Conservation (phyloP, 2,797 vertebrate species). For the Eospalax fontanierii region DNA sequence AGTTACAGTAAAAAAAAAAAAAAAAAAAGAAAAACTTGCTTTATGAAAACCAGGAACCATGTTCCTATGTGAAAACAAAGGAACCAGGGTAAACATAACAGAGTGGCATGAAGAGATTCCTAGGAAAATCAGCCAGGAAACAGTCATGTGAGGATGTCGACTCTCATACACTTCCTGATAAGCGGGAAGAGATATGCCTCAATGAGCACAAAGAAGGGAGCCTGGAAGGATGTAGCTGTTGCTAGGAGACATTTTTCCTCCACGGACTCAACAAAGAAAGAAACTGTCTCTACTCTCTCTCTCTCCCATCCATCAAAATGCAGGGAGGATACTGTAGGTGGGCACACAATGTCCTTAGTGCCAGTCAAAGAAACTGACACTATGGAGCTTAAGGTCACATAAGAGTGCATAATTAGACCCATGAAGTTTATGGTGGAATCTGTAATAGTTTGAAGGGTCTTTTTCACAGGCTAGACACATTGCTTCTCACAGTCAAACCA, state of each 20-base stretch:
- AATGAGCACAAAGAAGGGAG: neutral
- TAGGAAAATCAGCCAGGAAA: constrained; percentile 5
- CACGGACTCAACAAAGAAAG: neutral
- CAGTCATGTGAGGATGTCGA: neutral
- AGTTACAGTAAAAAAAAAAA: neutral
- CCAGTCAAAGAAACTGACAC: neutral
- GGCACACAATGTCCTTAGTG: neutral
- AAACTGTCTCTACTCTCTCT: neutral
- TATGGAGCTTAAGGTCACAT: neutral
- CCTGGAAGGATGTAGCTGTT: neutral
- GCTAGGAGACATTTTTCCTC: neutral
- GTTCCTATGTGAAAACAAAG: neutral
- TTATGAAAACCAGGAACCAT: neutral
- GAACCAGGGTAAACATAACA: neutral
- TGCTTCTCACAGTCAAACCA: neutral
- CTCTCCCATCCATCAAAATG: neutral
- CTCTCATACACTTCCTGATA: neutral
- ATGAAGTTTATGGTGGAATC: constrained; percentile 10
- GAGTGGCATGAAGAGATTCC: neutral
- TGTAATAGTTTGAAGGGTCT: neutral
- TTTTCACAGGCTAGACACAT: neutral
- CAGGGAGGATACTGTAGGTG: neutral
- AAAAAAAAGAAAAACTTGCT: neutral
- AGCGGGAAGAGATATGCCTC: neutral
- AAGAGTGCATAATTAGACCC: neutral